Evolutionary conservation across 2,888 invertebrate genomes (phyloP), one percentile per base, ranked within the genome.

Genomic region (Apotomis turbidana): DNA sequence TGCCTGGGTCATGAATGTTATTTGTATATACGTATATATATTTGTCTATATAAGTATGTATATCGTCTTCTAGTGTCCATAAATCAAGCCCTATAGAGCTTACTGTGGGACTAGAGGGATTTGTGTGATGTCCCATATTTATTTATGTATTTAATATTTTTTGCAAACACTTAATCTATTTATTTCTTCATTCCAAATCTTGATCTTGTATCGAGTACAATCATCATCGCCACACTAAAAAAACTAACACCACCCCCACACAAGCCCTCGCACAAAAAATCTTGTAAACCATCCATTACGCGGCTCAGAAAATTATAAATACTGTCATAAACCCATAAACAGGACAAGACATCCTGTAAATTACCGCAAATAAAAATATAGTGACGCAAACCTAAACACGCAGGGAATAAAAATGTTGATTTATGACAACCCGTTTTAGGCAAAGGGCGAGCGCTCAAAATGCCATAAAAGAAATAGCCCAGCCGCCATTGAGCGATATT

Each of bases 401-500:
- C 46, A 46, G 62, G 54, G 64, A 70, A 77, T 77, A 74, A 75
- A 74, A 74, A 74, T 74, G 74, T 76, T 74, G 75, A 73, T 69
- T 71, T 68, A 81, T 78, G 79, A 77, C 79, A 78, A 80, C 78
- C 79, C 81, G 78, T 79, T 78, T 78, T 76, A 77, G 78, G 80
- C 81, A 80, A 77, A 76, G 79, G 80, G 81, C 77, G 78, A 70
- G 71, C 82, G 80, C 76, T 84, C 83, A 80, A 80, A 83, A 79
- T 75, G 79, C 81, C 75, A 79, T 84, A 82, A 83, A 80, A 79
- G 79, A 78, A 80, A 81, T 77, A 78, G 78, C 74, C 73, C 74
- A 68, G 76, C 71, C 76, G 68, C 77, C 77, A 75, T 78, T 71
- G 78, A 74, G 74, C 79, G 81, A 79, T 80, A 81, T 81, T 81